Conservation (phyloP, 2,113 vertebrate genomes). For the Nansenia antarctica region DNA sequence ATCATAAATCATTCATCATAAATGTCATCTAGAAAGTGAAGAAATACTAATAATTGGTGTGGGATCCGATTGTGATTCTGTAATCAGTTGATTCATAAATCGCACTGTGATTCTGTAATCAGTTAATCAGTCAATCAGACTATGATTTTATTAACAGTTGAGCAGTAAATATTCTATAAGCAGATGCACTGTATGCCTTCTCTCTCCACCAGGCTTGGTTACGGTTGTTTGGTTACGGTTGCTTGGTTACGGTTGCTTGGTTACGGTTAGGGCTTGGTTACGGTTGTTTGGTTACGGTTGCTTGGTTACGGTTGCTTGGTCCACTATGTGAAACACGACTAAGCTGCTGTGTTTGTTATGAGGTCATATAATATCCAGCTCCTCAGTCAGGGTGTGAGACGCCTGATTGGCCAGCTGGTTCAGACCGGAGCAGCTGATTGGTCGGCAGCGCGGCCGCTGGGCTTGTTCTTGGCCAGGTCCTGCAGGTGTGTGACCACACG, state of each 20-base stretch:
- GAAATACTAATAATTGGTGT: too few species aligned
- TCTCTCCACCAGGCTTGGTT: neutral
- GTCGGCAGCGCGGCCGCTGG: neutral
- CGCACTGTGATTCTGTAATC: too few species aligned
- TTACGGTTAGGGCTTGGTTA: too few species aligned
- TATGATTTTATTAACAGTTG: too few species aligned
- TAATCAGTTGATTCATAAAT: too few species aligned
- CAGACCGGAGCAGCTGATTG: conserved; percentile 5
- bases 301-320: neutral
- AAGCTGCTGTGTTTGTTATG: neutral
- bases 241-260: neutral
- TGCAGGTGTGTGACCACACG: neutral
- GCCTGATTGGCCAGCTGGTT: neutral
- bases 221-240: neutral
- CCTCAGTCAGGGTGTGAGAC: too few species aligned
- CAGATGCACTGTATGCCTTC: neutral
- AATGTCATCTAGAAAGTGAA: too few species aligned
- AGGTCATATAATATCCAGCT: neutral
- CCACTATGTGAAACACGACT: neutral
- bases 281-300: too few species aligned
- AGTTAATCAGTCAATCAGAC: too few species aligned
- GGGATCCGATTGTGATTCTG: too few species aligned
- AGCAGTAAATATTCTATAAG: neutral
- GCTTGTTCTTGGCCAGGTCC: neutral
- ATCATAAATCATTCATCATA: too few species aligned